phyloP scores from a whole-genome alignment of 2,797 vertebrate genomes.

The Melanotaenia nigrans region DNA sequence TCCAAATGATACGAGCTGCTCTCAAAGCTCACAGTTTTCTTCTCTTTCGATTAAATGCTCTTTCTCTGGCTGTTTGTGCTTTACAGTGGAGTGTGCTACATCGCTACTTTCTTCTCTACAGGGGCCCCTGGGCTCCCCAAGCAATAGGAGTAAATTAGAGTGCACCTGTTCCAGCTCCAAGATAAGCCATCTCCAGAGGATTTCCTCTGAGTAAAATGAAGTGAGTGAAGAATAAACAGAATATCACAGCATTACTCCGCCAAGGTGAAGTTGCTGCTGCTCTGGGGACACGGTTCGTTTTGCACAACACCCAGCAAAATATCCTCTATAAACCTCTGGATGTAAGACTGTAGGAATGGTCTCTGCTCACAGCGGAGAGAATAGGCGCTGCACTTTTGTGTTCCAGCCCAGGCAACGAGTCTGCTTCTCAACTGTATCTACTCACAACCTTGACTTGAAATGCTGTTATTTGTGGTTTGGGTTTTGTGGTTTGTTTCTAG shows the following conservation, averaged over 20 bases:
- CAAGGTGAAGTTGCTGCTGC: slow-evolving; percentile 85
- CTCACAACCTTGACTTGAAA: slow-evolving; percentile 76
- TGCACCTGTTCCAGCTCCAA: slow-evolving; percentile 88
- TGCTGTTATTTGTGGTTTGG: slow-evolving; percentile 74
- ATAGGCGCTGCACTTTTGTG: slow-evolving; percentile 74
- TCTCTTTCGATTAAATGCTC: slow-evolving; percentile 84
- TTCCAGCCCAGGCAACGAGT: slow-evolving; percentile 67
- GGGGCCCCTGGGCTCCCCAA: slow-evolving; percentile 86
- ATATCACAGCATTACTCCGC: slow-evolving; percentile 87
- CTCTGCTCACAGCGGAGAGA: slow-evolving; percentile 80
- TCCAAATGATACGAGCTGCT: slow-evolving; percentile 74
- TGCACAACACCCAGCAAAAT: slow-evolving; percentile 86
- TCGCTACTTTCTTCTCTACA: slow-evolving; percentile 84
- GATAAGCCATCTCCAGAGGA: slow-evolving; percentile 87
- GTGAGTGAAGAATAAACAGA: slow-evolving; percentile 88
- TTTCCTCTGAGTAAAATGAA: slow-evolving; percentile 87
- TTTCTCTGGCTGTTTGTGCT: slow-evolving; percentile 84
- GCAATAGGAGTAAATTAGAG: slow-evolving; percentile 90
- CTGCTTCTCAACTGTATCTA: slow-evolving; percentile 70
- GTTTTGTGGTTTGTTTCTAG: slow-evolving; percentile 77
- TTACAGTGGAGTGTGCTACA: slow-evolving; percentile 84
- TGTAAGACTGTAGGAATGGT: slow-evolving; percentile 78
- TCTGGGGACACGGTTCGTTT: slow-evolving; percentile 82
- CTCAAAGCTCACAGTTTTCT: slow-evolving; percentile 80
- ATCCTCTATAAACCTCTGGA: slow-evolving; percentile 83